Evolutionary conservation across 1,140 invertebrate genomes (phyloP).

Genomic region (Pomacea maculata): DNA sequence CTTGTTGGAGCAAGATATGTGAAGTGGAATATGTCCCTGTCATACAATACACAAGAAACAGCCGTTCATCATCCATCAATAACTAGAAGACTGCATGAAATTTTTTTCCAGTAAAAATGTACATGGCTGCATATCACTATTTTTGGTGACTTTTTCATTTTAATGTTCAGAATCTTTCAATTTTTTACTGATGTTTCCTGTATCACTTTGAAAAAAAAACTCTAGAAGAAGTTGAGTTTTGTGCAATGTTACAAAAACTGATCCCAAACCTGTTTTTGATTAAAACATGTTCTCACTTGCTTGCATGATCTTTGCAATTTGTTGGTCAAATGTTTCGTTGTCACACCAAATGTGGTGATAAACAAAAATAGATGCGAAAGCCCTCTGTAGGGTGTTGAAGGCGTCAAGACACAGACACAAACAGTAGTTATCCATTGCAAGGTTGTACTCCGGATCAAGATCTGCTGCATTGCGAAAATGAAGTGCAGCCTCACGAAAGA

Average conservation of each 20-base stretch:
- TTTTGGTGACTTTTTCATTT: too few relatives aligned
- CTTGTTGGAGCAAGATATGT: neutral
- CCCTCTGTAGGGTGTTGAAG: conserved; percentile 30
- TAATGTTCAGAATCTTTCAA: neutral
- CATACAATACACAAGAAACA: too few relatives aligned
- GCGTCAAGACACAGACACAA: conserved; percentile 49
- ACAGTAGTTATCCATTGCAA: conserved; percentile 58
- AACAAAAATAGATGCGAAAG: conserved; percentile 31
- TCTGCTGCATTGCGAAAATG: conserved; percentile 49
- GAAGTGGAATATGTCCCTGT: neutral
- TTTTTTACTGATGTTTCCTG: neutral
- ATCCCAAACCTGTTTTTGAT: neutral
- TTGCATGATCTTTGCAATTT: conserved; percentile 24
- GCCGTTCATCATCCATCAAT: too few relatives aligned
- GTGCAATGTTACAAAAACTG: neutral
- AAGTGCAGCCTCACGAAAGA: conserved; percentile 55
- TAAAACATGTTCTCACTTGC: conserved; percentile 42
- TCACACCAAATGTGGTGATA: conserved; percentile 36
- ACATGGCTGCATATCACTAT: too few relatives aligned
- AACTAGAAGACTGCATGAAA: too few relatives aligned
- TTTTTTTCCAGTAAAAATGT: too few relatives aligned
- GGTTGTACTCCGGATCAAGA: conserved; percentile 53
- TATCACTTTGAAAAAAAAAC: neutral
- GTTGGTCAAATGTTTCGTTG: conserved; percentile 24
- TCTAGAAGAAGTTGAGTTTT: neutral